Percentiles rank a stretch among this genome's conserved stretches.
Conservation (phyloP, 1,140 invertebrate genomes). For the Meloidogyne chitwoodi region DNA sequence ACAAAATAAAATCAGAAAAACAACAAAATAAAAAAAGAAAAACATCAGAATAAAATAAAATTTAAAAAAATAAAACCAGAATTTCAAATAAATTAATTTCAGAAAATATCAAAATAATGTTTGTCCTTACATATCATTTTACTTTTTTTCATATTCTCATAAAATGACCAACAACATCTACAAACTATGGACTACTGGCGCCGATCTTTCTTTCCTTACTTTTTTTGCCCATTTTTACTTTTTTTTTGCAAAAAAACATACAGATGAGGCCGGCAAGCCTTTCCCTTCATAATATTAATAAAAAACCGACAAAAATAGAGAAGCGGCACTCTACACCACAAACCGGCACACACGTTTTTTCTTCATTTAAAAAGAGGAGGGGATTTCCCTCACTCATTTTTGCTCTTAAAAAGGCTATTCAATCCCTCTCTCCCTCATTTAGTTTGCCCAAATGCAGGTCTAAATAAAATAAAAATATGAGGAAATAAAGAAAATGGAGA, state of each 20-base stretch:
- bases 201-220: not conserved
- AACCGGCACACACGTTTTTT: not conserved
- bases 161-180: not conserved
- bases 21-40: not conserved
- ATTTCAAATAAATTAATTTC: not conserved
- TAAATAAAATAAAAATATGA: not conserved
- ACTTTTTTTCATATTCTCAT: not conserved
- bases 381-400: not conserved
- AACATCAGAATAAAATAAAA: not conserved
- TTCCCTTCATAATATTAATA: not conserved
- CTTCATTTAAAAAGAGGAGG: not conserved
- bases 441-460: not conserved
- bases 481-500: not conserved
- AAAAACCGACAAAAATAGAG: not conserved
- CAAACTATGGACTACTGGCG: not conserved
- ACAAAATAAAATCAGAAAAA: not conserved
- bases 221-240: not conserved
- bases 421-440: not conserved
- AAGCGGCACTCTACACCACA: not conserved
- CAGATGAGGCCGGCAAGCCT: not conserved
- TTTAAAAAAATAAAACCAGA: not conserved
- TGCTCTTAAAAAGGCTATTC: not conserved
- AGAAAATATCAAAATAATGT: not conserved
- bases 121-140: not conserved
- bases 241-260: not conserved